Evolutionary conservation across 2,797 vertebrate genomes (phyloP).

Genomic region (Hozukius guyotensis): DNA sequence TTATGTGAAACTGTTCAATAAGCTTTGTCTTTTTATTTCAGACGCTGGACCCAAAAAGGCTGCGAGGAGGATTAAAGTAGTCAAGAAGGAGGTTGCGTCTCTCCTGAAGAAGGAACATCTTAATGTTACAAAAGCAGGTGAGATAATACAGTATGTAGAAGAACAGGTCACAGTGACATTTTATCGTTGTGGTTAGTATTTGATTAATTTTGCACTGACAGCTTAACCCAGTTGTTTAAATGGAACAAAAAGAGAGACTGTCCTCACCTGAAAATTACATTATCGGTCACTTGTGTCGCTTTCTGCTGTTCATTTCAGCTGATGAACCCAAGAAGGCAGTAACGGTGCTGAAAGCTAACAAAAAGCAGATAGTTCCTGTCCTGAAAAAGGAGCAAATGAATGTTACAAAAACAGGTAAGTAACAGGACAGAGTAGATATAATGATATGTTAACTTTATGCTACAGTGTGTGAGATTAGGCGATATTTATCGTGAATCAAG

Average conservation of each 20-base stretch:
- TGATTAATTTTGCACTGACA: not conserved
- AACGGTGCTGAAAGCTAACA: conserved; percentile 5
- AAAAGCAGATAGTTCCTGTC: conserved; percentile 22
- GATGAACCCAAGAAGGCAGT: conserved; percentile 17
- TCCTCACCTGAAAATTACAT: not conserved
- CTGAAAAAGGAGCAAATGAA: conserved; percentile 44
- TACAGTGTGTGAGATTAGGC: too few relatives aligned
- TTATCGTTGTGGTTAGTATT: not conserved
- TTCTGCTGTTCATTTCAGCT: conserved; percentile 21
- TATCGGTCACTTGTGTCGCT: not conserved
- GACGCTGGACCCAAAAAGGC: conserved; percentile 29
- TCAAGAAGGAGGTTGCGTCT: conserved; percentile 29
- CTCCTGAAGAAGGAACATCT: conserved; percentile 60
- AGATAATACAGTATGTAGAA: not conserved
- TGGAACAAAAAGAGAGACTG: not conserved
- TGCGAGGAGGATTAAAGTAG: conserved; percentile 25
- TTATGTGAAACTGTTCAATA: not conserved
- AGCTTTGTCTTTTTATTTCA: conserved; percentile 29
- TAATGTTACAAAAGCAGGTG: conserved; percentile 65
- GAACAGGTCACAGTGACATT: not conserved
- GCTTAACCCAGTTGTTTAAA: not conserved
- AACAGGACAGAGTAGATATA: not conserved
- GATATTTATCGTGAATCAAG: too few relatives aligned
- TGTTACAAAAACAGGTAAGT: conserved; percentile 50
- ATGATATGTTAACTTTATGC: too few relatives aligned